Evolutionary conservation across 2,797 vertebrate genomes (phyloP).

Genomic region (Philypnodon macrostomus): DNA sequence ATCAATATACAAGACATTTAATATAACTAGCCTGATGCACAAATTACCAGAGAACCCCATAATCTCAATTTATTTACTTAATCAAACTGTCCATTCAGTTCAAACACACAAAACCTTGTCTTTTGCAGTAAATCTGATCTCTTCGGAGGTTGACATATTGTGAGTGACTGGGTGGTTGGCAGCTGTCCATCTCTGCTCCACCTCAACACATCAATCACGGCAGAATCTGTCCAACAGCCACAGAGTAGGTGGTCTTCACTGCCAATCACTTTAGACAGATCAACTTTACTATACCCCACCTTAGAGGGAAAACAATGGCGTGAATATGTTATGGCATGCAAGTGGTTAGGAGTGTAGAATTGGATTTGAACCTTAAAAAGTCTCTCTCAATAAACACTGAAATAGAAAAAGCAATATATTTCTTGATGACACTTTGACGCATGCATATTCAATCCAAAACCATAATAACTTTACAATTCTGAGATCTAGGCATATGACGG

Average conservation of each 20-base stretch:
- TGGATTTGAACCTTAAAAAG: not conserved
- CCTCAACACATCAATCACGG: conserved; percentile 33
- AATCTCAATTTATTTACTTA: conserved; percentile 6
- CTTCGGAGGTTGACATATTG: conserved; percentile 12
- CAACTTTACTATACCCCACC: not conserved
- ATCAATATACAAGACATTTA: not conserved
- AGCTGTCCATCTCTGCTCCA: conserved; percentile 8
- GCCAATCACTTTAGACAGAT: conserved; percentile 6
- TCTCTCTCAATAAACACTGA: not conserved
- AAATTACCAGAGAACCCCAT: no score
- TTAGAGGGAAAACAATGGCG: not conserved
- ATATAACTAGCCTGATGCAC: not conserved
- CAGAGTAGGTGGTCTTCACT: conserved; percentile 9
- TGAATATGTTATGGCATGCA: not conserved
- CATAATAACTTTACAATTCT: conserved; percentile 14
- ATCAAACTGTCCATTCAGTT: conserved; percentile 9
- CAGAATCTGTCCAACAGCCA: conserved; percentile 21
- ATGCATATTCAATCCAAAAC: not conserved
- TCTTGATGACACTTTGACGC: not conserved
- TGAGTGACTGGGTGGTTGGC: conserved; percentile 15
- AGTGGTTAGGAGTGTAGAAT: not conserved
- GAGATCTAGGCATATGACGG: conserved; percentile 18
- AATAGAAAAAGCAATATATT: not conserved
- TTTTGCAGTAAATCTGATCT: conserved; percentile 12
- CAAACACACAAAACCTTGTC: not conserved